These are phyloP conservation scores for Muscicapa adusta DNA, from an alignment of 2,113 vertebrate species.

Conservation along the genomic window DNA sequence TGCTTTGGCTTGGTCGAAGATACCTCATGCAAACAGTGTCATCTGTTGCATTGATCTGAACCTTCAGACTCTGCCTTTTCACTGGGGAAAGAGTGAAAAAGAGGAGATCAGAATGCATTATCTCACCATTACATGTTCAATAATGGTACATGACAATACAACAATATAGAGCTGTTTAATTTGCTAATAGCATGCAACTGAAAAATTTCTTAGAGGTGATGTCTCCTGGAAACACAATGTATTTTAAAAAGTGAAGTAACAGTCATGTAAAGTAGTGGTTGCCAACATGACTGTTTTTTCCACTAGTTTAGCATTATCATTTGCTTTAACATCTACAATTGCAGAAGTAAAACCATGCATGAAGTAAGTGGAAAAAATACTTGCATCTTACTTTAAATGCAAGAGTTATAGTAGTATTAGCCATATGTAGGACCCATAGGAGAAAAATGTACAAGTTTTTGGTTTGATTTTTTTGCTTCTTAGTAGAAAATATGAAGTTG, in stretches of 20 bases:
- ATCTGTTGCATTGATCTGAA: constrained; percentile 88
- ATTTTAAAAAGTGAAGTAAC: not conserved
- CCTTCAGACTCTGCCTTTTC: constrained; percentile 88
- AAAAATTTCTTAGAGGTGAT: not conserved
- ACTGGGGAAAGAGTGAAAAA: constrained; percentile 64
- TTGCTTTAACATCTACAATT: not conserved
- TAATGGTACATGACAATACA: not conserved
- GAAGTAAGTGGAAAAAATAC: not conserved
- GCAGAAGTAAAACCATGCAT: not conserved
- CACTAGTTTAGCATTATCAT: not conserved
- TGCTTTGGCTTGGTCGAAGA: constrained; percentile 78
- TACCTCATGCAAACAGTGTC: constrained; percentile 92
- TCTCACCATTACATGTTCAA: not conserved
- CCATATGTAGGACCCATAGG: not conserved
- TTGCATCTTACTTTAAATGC: not conserved
- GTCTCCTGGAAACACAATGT: not conserved
- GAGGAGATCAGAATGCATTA: not conserved
- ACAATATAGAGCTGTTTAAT: not conserved
- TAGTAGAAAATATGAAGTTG: not conserved
- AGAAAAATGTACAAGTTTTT: not conserved
- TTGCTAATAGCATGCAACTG: not conserved
- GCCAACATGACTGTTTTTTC: not conserved
- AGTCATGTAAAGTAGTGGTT: not conserved
- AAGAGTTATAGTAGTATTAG: not conserved
- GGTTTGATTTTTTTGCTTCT: not conserved